Base-by-base conservation (phyloP, 2,888 invertebrate species). In the Girardia tigrina region DNA sequence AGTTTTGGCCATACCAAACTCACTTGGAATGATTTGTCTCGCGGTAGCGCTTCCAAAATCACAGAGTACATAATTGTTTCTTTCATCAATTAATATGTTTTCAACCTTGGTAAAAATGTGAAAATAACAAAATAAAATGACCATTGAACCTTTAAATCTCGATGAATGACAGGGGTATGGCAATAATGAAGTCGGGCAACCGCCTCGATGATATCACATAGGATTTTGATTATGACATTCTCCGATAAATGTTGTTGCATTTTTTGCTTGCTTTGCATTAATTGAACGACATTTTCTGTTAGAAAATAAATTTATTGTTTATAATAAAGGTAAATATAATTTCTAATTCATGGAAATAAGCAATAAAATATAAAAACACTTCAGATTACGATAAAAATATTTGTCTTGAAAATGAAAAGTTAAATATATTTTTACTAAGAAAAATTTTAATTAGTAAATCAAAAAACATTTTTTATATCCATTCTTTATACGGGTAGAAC, bases 21-120 rank as follows among this genome's bases (percentile, higher is more conserved):
- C 80, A 72, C 80, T 79, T 42, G 82, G 83, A 76, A 81, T 81
- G 71, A 82, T 79, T 42, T 81, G 82, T 82, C 90, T 89, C 29
- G 90, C 90, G n/a, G 92, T 93, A 20, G 92, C 91, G 79, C 92
- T 92, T 70, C 93, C 93, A 87, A 93, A 94, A 87, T 93, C 93
- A 86, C 93, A 94, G 70, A 93, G 86, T 71, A 94, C 90, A 79
- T 82, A 83, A 83, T 89, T 88, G 69, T 90, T 90, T 79, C 87
- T 87, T 81, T 91, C 90, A 80, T 89, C 89, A 80, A 90, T 87
- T 80, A 92, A 86, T 81, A 92, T 90, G 86, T 92, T 92, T 85
- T 92, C 92, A 78, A 92, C 89, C 90, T 90, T 81, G 27, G 16
- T 8, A 28, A 71, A 71, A 27, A 12, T 4, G 14, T 14, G 4